Conservation (phyloP, 2,797 vertebrate genomes). For the Psittacula derbiana region DNA sequence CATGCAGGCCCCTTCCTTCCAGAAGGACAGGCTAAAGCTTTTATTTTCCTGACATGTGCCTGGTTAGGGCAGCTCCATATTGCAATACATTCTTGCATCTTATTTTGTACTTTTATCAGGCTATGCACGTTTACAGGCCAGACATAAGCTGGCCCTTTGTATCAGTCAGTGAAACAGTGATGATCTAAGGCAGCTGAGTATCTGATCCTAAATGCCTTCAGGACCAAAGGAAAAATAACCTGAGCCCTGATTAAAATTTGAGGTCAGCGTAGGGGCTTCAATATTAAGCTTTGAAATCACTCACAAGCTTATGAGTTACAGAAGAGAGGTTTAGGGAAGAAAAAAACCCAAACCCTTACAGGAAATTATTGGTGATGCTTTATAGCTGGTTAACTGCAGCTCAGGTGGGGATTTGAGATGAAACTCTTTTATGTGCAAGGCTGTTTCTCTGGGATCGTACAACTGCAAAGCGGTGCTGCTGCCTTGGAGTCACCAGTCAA, state of each 20-base stretch:
- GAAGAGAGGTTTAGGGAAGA: not conserved
- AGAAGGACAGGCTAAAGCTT: not conserved
- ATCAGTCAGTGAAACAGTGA: not conserved
- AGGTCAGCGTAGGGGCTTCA: not conserved
- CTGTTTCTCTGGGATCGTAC: not conserved
- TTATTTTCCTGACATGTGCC: constrained; percentile 12
- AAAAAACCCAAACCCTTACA: not conserved
- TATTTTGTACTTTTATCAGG: not conserved
- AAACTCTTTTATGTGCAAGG: not conserved
- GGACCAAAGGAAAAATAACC: not conserved
- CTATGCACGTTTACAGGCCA: not conserved
- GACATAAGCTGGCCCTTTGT: not conserved
- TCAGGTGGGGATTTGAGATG: not conserved
- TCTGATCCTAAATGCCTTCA: not conserved
- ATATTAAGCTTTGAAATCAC: not conserved
- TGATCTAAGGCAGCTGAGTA: constrained; percentile 8
- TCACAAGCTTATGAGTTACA: not conserved
- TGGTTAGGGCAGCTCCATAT: not conserved
- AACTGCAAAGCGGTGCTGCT: not conserved
- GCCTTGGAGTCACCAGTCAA: not conserved
- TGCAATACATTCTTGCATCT: not conserved
- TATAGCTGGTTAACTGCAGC: not conserved
- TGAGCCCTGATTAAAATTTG: not conserved
- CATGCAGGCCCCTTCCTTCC: constrained; percentile 26
- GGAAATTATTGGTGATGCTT: constrained; percentile 12